Conservation (phyloP, 2,113 vertebrate genomes). For the Irena cyanogastra region DNA sequence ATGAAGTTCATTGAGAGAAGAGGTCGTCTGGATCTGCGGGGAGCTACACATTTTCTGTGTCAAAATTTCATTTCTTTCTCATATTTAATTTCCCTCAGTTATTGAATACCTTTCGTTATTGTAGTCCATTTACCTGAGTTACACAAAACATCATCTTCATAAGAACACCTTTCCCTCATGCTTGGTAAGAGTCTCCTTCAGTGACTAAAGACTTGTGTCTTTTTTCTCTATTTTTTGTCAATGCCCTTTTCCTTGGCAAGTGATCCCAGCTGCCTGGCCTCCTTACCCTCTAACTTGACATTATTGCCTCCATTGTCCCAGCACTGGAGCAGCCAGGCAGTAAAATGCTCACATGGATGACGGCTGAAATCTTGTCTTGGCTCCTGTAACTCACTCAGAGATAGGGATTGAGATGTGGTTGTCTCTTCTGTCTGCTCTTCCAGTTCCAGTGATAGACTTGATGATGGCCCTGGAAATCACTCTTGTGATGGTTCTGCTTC, state of each 20-base stretch:
- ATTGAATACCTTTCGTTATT: neutral
- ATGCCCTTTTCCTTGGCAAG: neutral
- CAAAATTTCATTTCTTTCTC: neutral
- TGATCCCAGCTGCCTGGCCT: neutral
- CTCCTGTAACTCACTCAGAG: neutral
- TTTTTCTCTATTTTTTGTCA: neutral
- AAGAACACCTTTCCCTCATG: neutral
- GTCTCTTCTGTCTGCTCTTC: neutral
- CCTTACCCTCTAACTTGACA: neutral
- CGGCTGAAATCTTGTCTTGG: neutral
- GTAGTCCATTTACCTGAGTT: neutral
- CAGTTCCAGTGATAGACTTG: neutral
- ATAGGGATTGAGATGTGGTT: neutral
- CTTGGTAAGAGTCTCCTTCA: neutral
- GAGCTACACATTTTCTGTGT: neutral
- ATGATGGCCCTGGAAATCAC: neutral
- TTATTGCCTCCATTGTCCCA: neutral
- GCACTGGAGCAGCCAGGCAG: neutral
- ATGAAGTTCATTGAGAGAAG: neutral
- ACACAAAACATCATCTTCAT: neutral
- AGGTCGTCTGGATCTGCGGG: accelerated
- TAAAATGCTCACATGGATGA: neutral
- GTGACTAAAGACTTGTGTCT: neutral
- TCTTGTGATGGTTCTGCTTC: neutral
- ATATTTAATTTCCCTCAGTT: neutral